Evolutionary conservation across 2,888 invertebrate genomes (phyloP).

Genomic region (Morpho deidamia): DNA sequence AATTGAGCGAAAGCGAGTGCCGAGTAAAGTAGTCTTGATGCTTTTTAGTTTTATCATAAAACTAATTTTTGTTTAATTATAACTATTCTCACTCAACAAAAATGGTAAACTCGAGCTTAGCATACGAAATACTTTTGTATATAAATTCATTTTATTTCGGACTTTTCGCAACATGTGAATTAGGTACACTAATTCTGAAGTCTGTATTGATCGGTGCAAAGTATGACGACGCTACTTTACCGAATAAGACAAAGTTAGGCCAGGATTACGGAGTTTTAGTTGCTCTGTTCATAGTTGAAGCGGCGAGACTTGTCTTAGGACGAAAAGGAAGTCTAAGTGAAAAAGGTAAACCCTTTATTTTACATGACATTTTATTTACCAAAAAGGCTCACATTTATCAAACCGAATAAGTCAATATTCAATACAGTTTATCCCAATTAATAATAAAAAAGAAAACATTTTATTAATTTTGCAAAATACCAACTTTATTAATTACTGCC

Average conservation of each 20-base stretch:
- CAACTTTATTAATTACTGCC: too few species aligned
- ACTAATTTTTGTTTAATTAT: too few species aligned
- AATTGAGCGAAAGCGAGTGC: too few species aligned
- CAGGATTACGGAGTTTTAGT: slow-evolving; percentile 89
- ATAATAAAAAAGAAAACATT: too few species aligned
- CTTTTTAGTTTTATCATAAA: too few species aligned
- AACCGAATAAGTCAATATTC: not conserved
- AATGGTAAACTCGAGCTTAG: slow-evolving; percentile 87
- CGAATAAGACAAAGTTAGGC: slow-evolving; percentile 83
- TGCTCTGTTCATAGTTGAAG: slow-evolving; percentile 87
- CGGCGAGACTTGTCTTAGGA: slow-evolving; percentile 89
- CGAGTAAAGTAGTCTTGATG: too few species aligned
- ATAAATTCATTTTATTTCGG: slow-evolving; percentile 93
- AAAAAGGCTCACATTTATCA: not conserved
- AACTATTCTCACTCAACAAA: not conserved
- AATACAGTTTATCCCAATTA: too few species aligned
- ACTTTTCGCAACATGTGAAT: slow-evolving; percentile 89
- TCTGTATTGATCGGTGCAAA: slow-evolving; percentile 79
- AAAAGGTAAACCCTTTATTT: slow-evolving; percentile 67
- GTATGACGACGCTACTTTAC: slow-evolving; percentile 77
- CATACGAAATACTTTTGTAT: slow-evolving; percentile 90
- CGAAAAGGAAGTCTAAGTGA: slow-evolving; percentile 92
- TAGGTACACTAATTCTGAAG: slow-evolving; percentile 88
- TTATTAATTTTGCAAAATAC: too few species aligned
- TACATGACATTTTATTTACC: not conserved